phyloP scores from a whole-genome alignment of 2,888 invertebrate genomes.

The Clanis bilineata region DNA sequence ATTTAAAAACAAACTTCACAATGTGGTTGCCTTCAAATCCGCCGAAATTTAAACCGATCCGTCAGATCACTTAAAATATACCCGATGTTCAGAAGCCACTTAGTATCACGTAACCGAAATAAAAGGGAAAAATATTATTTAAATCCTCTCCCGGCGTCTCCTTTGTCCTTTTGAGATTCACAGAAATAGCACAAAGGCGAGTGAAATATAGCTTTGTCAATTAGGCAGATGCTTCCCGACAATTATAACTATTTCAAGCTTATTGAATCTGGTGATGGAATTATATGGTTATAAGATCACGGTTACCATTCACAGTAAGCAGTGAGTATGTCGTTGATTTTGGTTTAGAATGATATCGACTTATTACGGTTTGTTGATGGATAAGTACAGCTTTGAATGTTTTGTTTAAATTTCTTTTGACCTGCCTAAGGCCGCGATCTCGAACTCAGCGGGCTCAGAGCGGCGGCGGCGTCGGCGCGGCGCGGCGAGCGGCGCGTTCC shows the following conservation, averaged over 20 bases:
- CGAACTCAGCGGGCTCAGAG: no score
- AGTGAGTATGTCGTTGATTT: neutral
- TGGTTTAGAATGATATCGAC: neutral
- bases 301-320: no score
- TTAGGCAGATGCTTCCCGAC: conserved; percentile 12
- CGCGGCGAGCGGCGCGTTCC: no score
- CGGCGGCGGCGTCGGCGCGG: no score
- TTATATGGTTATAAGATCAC: no score
- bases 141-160: neutral
- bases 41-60: neutral
- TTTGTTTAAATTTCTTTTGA: no score
- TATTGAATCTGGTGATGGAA: neutral
- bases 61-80: conserved; percentile 9
- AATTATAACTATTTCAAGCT: neutral
- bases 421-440: no score
- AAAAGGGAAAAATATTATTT: conserved; percentile 7
- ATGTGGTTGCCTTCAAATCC: neutral
- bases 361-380: neutral
- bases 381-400: neutral
- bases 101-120: conserved; percentile 10
- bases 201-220: conserved; percentile 18
- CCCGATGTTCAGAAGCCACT: neutral
- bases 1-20: neutral
- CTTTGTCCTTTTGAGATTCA: neutral
- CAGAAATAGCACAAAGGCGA: conserved; percentile 1